A percentile compares a stretch with the other conserved stretches of the same genome.
These are phyloP conservation scores for Bathybates hornii DNA, from an alignment of 2,113 vertebrate species.

Conservation along the genomic window DNA sequence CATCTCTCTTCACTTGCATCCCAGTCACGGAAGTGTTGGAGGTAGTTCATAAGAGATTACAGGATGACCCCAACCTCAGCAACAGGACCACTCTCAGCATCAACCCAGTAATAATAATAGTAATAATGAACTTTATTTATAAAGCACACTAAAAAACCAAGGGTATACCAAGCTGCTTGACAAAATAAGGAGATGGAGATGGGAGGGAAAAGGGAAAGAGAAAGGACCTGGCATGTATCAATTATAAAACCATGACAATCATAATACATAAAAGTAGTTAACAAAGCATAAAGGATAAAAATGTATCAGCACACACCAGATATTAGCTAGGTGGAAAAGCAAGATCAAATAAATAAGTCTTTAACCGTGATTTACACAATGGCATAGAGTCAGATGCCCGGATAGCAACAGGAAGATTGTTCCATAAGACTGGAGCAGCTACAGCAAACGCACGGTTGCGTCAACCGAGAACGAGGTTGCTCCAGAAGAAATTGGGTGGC, in stretches of 20 bases:
- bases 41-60: fast-evolving
- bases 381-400: no score
- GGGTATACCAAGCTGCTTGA: background rate
- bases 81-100: background rate
- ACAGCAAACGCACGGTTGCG: fast-evolving
- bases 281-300: no score
- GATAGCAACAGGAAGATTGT: no score
- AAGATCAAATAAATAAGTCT: no score
- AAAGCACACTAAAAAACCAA: background rate
- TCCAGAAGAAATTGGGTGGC: background rate
- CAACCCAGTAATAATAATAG: fast-evolving
- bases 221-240: no score
- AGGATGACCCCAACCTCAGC: background rate
- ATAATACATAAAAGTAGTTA: no score
- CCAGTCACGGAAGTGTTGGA: fast-evolving
- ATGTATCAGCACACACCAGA: no score
- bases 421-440: background rate
- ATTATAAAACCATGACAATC: no score
- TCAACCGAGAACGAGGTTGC: background rate
- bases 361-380: no score
- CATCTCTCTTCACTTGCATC: background rate
- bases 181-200: background rate
- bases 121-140: background rate
- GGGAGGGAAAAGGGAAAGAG: no score
- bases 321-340: no score